Evolutionary conservation across 1,140 invertebrate species (phyloP).

Genomic region (Orchesella cincta): DNA sequence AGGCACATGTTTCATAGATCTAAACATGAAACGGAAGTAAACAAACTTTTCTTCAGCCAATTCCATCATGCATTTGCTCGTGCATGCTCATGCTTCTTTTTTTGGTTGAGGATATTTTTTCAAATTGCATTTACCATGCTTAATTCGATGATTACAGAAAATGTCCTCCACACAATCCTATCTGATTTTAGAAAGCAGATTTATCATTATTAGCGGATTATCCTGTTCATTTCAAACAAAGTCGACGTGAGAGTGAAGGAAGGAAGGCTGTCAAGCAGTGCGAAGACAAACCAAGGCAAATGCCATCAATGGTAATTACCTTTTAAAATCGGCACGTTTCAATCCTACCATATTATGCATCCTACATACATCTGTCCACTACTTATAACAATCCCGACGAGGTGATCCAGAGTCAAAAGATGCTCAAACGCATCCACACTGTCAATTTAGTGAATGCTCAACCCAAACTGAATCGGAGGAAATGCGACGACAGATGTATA

Average conservation of each 20-base stretch:
- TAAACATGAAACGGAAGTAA: no score
- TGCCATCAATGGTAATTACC: slow-evolving; percentile 8
- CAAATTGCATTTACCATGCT: slow-evolving; percentile 7
- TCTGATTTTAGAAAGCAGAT: slow-evolving; percentile 8
- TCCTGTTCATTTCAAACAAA: slow-evolving; percentile 25
- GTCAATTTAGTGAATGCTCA: no score
- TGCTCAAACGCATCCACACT: no score
- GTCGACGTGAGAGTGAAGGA: neutral
- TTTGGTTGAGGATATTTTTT: no score
- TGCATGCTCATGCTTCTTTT: no score
- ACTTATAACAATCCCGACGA: no score
- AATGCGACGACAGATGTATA: neutral
- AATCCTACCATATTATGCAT: slow-evolving; percentile 4
- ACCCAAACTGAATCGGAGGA: no score
- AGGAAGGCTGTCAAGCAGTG: neutral
- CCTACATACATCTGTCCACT: no score
- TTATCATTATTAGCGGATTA: neutral
- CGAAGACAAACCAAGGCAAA: neutral
- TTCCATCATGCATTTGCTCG: no score
- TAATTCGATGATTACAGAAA: slow-evolving; percentile 19
- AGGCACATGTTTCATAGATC: no score
- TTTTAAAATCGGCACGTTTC: slow-evolving; percentile 21
- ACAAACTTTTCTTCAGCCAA: no score
- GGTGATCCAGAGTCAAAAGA: no score
- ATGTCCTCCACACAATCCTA: neutral